Conservation (phyloP, 1,140 invertebrate genomes). For the Eumeta japonica region DNA sequence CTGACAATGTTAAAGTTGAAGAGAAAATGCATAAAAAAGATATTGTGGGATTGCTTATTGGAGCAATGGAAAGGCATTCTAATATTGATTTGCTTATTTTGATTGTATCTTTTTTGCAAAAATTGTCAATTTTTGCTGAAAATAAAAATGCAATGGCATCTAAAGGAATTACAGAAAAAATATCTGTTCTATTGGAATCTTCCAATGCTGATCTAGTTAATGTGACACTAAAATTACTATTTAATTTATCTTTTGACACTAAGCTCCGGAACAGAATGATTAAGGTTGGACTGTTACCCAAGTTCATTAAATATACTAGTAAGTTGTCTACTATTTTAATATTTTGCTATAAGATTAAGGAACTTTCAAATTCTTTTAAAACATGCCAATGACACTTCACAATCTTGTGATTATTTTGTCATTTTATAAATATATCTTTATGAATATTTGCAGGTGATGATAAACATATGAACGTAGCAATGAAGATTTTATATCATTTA, state of each 20-base stretch:
- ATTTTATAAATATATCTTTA: conserved; percentile 7
- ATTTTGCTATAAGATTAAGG: no score
- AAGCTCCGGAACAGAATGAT: conserved; percentile 87
- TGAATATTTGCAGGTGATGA: conserved; percentile 70
- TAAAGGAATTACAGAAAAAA: conserved; percentile 71
- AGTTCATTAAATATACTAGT: conserved; percentile 86
- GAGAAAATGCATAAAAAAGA: conserved; percentile 97
- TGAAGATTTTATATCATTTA: conserved; percentile 91
- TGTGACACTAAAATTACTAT: conserved; percentile 83
- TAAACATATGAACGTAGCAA: conserved; percentile 78
- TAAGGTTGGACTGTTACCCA: conserved; percentile 82
- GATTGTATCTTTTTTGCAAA: conserved; percentile 93
- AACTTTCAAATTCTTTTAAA: no score
- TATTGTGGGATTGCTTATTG: conserved; percentile 84
- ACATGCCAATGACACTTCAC: no score
- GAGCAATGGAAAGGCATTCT: conserved; percentile 79
- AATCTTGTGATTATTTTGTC: no score
- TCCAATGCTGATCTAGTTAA: conserved; percentile 81
- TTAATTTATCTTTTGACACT: conserved; percentile 96
- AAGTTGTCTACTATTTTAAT: conserved; percentile 36
- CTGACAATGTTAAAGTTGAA: conserved; percentile 92
- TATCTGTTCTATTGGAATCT: conserved; percentile 71
- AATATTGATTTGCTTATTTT: conserved; percentile 86
- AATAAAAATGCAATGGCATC: conserved; percentile 91
- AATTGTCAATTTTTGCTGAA: conserved; percentile 90